Evolutionary conservation across 2,113 vertebrate species (phyloP), one percentile per base, ranked within the genome.

Genomic region (Psettodes erumei): DNA sequence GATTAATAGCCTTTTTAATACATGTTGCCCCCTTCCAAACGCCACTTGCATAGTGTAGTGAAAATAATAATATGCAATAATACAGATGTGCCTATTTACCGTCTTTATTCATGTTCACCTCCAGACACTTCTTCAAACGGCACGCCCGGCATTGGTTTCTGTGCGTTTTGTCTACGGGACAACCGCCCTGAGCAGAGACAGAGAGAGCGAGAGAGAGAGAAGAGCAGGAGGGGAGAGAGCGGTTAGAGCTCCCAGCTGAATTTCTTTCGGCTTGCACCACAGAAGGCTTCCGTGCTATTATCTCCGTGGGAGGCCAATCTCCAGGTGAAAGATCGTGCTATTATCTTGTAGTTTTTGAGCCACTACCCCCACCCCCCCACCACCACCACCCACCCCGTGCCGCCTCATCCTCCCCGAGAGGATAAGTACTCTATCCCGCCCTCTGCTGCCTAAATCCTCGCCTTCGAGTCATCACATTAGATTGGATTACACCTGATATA

Each of bases 81-180:
- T 88, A 86, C 37, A 82, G 87, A 82, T 66, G 80, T 72, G 65
- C 19, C 64, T 53, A 82, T 87, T 96, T 96, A 99, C 98, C 98
- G 76, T 99, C 98, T 97, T 99, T 99, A 95, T 99, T 99, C 98
- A 99, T 99, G 95, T 98, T 99, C 90, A 98, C 98, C 94, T 99
- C 97, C 92, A 99, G 92, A 92, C 98, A 99, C 92, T 98, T 99
- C 94, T 99, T 98, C 94, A 99, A 95, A 59, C 97, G 96, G 88
- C 98, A 99, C 11, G 98, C 97, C 89, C 98, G 91, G 92, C 98
- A 99, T 89, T 99, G 98, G 93, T 99, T 99, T 91, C 98, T 94
- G 94, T 99, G 98, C 2, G 97, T 98, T 94, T 99, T 99, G 93
- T 99, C 98, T 83, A 99, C 98, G 1, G 97, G 98, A 88, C 98